These are phyloP conservation scores for Dendrocincla tyrannina DNA, from an alignment of 2,797 vertebrate genomes.

Conservation along the genomic window DNA sequence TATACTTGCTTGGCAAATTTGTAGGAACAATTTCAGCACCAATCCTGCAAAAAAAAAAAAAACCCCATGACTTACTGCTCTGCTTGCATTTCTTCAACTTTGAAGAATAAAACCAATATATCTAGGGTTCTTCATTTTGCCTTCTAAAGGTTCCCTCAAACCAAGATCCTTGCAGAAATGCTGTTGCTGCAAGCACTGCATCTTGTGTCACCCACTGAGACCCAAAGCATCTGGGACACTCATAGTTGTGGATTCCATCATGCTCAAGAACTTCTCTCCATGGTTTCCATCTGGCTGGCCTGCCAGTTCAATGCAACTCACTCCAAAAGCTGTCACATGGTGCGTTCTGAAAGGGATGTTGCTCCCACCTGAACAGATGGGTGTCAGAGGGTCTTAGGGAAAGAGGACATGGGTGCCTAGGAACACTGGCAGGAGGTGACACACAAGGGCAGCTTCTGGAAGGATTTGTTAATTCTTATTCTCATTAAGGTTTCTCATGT, in stretches of 20 bases:
- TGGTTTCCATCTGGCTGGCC: not conserved
- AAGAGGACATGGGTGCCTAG: rapidly evolving
- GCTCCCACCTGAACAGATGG: not conserved
- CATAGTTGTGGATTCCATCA: not conserved
- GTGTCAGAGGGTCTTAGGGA: not conserved
- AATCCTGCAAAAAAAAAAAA: not conserved
- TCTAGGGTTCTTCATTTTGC: not conserved
- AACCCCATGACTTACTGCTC: not conserved
- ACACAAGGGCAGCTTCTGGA: not conserved
- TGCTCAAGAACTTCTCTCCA: not conserved
- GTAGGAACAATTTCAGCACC: not conserved
- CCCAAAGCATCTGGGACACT: not conserved
- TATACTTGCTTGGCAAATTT: not conserved
- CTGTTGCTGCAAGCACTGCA: not conserved
- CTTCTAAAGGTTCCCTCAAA: not conserved
- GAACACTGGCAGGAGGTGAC: not conserved
- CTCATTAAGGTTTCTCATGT: not conserved
- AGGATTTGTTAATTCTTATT: not conserved
- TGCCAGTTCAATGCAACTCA: rapidly evolving
- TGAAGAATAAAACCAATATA: not conserved
- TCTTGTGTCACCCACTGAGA: not conserved
- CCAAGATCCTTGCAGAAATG: not conserved
- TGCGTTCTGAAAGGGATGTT: too few species aligned
- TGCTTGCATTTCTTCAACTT: not conserved
- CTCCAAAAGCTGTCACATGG: rapidly evolving